phyloP scores from a whole-genome alignment of 1,140 invertebrate species.

The Oryctes rhinoceros region DNA sequence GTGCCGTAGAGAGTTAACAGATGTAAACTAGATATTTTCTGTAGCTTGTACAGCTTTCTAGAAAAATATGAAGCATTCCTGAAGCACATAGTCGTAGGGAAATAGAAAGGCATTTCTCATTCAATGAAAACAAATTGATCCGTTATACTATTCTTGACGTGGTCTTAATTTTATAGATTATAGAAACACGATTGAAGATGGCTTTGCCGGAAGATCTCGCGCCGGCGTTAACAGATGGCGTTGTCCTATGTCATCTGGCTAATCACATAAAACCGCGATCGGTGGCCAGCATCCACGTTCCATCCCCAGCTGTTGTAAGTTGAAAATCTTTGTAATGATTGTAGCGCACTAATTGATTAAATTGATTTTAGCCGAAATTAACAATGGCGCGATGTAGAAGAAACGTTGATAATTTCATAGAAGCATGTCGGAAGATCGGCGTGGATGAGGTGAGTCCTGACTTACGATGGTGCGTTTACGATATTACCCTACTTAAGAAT shows the following conservation, averaged over 20 bases:
- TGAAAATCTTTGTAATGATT: background rate
- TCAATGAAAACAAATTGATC: too few relatives aligned
- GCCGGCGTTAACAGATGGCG: conserved; percentile 87
- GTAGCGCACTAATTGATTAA: background rate
- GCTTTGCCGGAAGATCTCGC: conserved; percentile 86
- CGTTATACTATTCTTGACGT: background rate
- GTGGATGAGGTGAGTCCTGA: conserved; percentile 86
- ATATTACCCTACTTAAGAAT: background rate
- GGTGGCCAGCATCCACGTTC: conserved; percentile 93
- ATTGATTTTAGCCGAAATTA: conserved; percentile 82
- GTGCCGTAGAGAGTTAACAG: too few relatives aligned
- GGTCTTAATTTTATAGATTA: conserved; percentile 72
- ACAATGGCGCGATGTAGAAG: conserved; percentile 91
- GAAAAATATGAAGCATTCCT: too few relatives aligned
- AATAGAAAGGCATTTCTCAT: too few relatives aligned
- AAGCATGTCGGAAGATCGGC: conserved; percentile 91
- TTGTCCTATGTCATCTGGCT: conserved; percentile 92
- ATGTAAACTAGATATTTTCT: background rate
- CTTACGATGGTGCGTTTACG: background rate
- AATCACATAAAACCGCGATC: conserved; percentile 90
- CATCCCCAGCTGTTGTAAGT: conserved; percentile 91
- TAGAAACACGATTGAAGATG: conserved; percentile 90
- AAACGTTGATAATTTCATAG: conserved; percentile 95
- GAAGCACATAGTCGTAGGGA: too few relatives aligned
- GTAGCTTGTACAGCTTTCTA: background rate